phyloP scores from a whole-genome alignment of 2,888 invertebrate species.

The Platerodrilus igneus region DNA sequence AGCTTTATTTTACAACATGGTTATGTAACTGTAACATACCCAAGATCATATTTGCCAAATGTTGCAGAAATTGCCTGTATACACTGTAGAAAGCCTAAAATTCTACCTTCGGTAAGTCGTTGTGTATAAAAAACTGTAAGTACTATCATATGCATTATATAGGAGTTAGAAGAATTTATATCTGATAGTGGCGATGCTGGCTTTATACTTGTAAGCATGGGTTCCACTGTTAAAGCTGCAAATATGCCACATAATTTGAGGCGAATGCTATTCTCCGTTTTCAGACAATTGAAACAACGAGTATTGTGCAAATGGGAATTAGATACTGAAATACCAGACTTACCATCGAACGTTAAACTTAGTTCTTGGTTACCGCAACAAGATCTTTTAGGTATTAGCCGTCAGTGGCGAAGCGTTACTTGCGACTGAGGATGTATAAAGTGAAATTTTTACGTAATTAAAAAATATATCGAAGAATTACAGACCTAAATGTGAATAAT shows the following conservation, averaged over 20 bases:
- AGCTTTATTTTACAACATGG: slow-evolving; percentile 78
- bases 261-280: slow-evolving; percentile 64
- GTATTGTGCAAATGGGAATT: slow-evolving; percentile 82
- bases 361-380: too few species aligned
- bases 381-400: slow-evolving; percentile 75
- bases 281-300: slow-evolving; percentile 70
- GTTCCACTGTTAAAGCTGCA: slow-evolving; percentile 73
- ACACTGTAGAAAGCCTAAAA: slow-evolving; percentile 69
- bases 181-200: slow-evolving; percentile 60
- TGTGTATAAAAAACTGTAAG: too few species aligned
- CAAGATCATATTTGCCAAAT: slow-evolving; percentile 72
- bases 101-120: slow-evolving; percentile 57
- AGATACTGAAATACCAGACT: slow-evolving; percentile 61
- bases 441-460: slow-evolving; percentile 49
- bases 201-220: slow-evolving; percentile 82
- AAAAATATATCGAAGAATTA: slow-evolving; percentile 1
- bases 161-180: slow-evolving; percentile 70
- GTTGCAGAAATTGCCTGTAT: slow-evolving; percentile 82
- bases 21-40: slow-evolving; percentile 73
- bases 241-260: slow-evolving; percentile 74
- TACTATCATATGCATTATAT: too few species aligned
- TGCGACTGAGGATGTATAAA: slow-evolving; percentile 65
- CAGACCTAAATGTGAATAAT: too few species aligned
- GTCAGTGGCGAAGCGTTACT: slow-evolving; percentile 68
- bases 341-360: too few species aligned